Evolutionary conservation across 2,797 vertebrate species (phyloP).

Genomic region (Peromyscus nudipes): DNA sequence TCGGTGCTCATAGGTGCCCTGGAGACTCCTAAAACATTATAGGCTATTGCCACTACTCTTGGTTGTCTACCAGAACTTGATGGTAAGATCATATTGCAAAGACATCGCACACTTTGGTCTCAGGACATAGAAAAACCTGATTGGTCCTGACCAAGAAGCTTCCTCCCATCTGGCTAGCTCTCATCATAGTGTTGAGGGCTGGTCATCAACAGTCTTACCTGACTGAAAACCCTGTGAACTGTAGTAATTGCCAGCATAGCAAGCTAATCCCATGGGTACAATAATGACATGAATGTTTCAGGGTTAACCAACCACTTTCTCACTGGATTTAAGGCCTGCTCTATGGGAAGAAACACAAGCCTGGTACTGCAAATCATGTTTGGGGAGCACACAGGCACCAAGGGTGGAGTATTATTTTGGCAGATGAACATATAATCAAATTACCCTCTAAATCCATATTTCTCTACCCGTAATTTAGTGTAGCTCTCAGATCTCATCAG

Average conservation of each 20-base stretch:
- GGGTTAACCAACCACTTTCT: background rate
- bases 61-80: background rate
- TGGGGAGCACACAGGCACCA: background rate
- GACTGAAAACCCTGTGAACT: background rate
- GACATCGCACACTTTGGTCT: background rate
- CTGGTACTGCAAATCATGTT: background rate
- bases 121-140: background rate
- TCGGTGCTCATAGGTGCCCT: background rate
- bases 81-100: background rate
- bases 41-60: background rate
- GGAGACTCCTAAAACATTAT: background rate
- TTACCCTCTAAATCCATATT: background rate
- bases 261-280: background rate
- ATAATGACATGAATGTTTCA: background rate
- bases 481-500: background rate
- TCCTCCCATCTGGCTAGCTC: background rate
- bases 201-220: background rate
- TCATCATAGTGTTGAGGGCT: background rate
- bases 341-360: background rate
- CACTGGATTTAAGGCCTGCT: background rate
- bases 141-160: background rate
- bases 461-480: background rate
- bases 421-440: background rate
- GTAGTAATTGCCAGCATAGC: background rate
- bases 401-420: background rate